Evolutionary conservation across 1,140 invertebrate genomes (phyloP).

Genomic region (Adelges cooleyi): DNA sequence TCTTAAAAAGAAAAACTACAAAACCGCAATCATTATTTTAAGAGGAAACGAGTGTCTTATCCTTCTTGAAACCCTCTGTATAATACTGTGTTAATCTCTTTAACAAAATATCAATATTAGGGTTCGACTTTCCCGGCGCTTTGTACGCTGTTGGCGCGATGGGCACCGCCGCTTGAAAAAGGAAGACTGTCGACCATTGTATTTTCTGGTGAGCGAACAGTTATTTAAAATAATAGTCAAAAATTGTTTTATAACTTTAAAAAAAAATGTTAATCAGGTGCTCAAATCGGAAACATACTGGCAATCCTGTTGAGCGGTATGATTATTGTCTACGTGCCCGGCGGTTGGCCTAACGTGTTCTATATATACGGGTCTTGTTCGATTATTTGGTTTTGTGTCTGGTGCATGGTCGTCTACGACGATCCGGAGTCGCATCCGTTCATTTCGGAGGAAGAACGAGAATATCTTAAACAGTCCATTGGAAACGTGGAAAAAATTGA

Average conservation of each 20-base stretch:
- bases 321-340: conserved; percentile 47
- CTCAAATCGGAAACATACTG: conserved; percentile 55
- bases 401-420: conserved; percentile 59
- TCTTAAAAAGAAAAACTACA: too few relatives aligned
- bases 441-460: conserved; percentile 64
- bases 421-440: conserved; percentile 69
- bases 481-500: conserved; percentile 33
- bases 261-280: too few relatives aligned
- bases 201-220: conserved; percentile 33
- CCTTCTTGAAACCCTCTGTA: too few relatives aligned
- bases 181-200: conserved; percentile 62
- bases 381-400: conserved; percentile 59
- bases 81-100: too few relatives aligned
- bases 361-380: conserved; percentile 69
- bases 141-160: conserved; percentile 57
- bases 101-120: conserved; percentile 37
- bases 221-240: too few relatives aligned
- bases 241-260: too few relatives aligned
- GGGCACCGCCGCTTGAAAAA: conserved; percentile 59
- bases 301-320: conserved; percentile 59
- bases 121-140: conserved; percentile 65
- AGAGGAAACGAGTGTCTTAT: too few relatives aligned
- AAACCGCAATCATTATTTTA: too few relatives aligned
- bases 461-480: conserved; percentile 49
- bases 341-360: conserved; percentile 65